Evolutionary conservation across 2,888 invertebrate genomes (phyloP).

Genomic region (Hylaea fasciaria): DNA sequence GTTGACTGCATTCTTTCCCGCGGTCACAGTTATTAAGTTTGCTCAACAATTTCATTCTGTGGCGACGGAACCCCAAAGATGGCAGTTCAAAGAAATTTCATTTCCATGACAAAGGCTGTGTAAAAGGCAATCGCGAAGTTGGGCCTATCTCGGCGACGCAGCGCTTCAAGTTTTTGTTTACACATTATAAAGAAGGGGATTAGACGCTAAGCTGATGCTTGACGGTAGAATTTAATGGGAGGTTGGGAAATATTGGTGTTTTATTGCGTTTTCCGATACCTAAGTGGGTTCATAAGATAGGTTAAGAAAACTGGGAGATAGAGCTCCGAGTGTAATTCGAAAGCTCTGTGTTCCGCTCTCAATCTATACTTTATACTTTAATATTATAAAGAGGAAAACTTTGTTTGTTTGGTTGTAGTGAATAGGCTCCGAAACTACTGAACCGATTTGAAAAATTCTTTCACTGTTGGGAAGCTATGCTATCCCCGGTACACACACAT

Average conservation of each 20-base stretch:
- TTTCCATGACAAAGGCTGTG: conserved; percentile 55
- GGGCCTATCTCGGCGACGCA: conserved; percentile 23
- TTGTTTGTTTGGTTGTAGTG: too few relatives aligned
- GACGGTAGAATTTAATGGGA: neutral
- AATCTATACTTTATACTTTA: too few relatives aligned
- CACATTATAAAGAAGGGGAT: conserved; percentile 16
- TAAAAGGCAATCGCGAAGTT: conserved; percentile 37
- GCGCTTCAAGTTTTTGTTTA: conserved; percentile 28
- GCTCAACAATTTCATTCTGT: conserved; percentile 39
- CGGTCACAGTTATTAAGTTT: conserved; percentile 41
- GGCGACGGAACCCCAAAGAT: conserved; percentile 45
- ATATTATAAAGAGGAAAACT: too few relatives aligned
- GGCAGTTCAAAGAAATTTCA: conserved; percentile 47
- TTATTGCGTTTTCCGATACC: too few relatives aligned
- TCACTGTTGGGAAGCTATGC: too few relatives aligned
- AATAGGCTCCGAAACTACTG: too few relatives aligned
- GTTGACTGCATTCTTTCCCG: conserved; percentile 37
- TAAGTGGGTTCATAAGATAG: too few relatives aligned
- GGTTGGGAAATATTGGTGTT: neutral
- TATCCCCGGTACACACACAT: too few relatives aligned
- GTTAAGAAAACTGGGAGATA: too few relatives aligned
- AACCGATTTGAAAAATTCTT: too few relatives aligned
- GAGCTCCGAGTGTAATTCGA: too few relatives aligned
- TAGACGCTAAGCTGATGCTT: conserved; percentile 11
- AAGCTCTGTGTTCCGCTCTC: too few relatives aligned